phyloP scores from a whole-genome alignment of 2,797 vertebrate species.

The Molossus alvarezi region DNA sequence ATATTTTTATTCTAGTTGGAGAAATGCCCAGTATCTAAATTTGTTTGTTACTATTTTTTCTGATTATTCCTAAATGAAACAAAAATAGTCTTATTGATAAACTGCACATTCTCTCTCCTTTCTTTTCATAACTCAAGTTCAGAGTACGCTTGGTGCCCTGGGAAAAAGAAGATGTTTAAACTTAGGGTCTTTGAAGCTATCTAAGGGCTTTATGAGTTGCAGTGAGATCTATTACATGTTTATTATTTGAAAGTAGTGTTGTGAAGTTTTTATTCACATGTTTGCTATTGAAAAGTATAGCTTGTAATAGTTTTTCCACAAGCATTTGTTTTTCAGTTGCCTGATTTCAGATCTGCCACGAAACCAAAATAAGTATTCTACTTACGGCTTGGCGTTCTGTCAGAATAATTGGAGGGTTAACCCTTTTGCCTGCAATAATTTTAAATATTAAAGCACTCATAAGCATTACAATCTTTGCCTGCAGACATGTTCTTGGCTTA shows the following conservation, averaged over 20 bases:
- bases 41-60: constrained; percentile 73
- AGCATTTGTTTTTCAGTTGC: constrained; percentile 70
- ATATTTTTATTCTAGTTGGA: constrained; percentile 67
- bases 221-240: constrained; percentile 71
- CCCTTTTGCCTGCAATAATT: constrained; percentile 28
- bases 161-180: constrained; percentile 78
- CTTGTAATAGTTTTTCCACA: constrained; percentile 34
- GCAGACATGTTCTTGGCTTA: background rate
- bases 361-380: constrained; percentile 55
- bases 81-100: constrained; percentile 68
- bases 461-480: background rate
- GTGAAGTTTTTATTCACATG: constrained; percentile 52
- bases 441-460: constrained; percentile 30
- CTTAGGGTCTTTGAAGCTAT: constrained; percentile 65
- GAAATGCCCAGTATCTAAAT: constrained; percentile 61
- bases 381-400: constrained; percentile 25
- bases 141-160: constrained; percentile 50
- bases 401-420: constrained; percentile 70
- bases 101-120: constrained; percentile 34
- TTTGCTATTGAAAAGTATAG: constrained; percentile 77
- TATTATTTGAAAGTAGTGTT: constrained; percentile 80
- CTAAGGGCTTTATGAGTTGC: constrained; percentile 76
- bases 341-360: constrained; percentile 43
- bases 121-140: constrained; percentile 65
- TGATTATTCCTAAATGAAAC: constrained; percentile 74